Percentiles rank a stretch among this genome's conserved stretches.
Conservation (phyloP, 2,888 invertebrate species). For the Chalcis sispes region DNA sequence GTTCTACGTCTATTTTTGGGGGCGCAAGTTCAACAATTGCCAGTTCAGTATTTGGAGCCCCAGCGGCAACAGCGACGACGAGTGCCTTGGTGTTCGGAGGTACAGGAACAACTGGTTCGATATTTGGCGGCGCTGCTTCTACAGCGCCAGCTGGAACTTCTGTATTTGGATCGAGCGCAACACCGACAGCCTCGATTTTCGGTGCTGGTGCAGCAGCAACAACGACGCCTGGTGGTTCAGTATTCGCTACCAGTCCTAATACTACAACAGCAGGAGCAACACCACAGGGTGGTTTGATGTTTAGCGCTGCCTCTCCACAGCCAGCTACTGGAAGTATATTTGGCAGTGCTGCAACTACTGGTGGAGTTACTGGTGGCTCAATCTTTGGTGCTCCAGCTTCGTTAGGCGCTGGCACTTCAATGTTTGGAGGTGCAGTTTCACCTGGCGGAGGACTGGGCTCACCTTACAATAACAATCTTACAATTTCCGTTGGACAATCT, state of each 20-base stretch:
- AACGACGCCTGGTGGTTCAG: conserved; percentile 16
- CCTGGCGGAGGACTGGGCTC: conserved; percentile 45
- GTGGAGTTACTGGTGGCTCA: conserved; percentile 31
- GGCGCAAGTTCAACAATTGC: background rate
- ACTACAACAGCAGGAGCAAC: conserved; percentile 15
- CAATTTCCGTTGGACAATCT: conserved; percentile 68
- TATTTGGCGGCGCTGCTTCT: conserved; percentile 60
- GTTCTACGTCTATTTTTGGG: conserved; percentile 17
- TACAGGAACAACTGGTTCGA: conserved; percentile 51
- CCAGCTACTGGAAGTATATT: conserved; percentile 24
- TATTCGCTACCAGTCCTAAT: conserved; percentile 50
- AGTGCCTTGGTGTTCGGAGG: conserved; percentile 52
- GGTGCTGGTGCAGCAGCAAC: conserved; percentile 30
- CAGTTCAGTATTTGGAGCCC: conserved; percentile 10
- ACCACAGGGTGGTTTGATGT: conserved; percentile 41
- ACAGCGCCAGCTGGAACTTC: conserved; percentile 26
- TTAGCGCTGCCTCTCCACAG: conserved; percentile 53
- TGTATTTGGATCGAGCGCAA: conserved; percentile 37
- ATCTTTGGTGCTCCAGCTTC: conserved; percentile 50
- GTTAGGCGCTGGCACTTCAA: conserved; percentile 36
- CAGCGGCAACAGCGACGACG: conserved; percentile 1
- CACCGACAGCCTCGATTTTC: conserved; percentile 39
- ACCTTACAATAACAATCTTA: conserved; percentile 48
- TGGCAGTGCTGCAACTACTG: conserved; percentile 22
- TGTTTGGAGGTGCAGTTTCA: conserved; percentile 57